Evolutionary conservation across 2,888 invertebrate genomes (phyloP), one percentile per base, ranked within the genome.

Genomic region (Nemotelus nigrinus): DNA sequence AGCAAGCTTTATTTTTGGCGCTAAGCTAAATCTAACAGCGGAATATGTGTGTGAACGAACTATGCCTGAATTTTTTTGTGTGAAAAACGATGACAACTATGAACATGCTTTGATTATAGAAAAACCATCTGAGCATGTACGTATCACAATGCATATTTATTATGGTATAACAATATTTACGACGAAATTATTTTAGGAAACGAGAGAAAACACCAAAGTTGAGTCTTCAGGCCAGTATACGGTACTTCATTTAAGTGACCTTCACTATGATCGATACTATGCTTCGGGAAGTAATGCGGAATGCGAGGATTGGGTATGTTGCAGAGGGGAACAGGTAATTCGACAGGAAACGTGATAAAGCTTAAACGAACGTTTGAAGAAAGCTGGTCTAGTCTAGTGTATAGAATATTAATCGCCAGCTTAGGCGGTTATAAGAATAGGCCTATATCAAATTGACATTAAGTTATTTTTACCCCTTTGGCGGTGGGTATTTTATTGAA

Each of bases 261-360:
- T 93, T 67, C 96, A 96, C 84, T 90, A 92, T 71, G 95, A 95
- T 84, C 91, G 91, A 0, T 84, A 89, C 2, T 96, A 95, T 83
- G 88, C 89, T 81, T 89, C 90, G 0, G 89, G 89, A 55, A 90
- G 92, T 1, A 90, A 91, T 71, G 90, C 92, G 0, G 87, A 89
- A 1, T 96, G 95, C 83, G 89, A 88, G 2, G 91, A 92, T 81
- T 93, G 93, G 2, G 88, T 92, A 0, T 96, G 95, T 83, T 80
- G 80, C 44, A 70, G 80, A 65, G 78, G 78, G 45, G 10, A 58
- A 25, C 4, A 65, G 77, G 79, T 79, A 78, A 78, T 39, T 25
- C 25, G 25, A 25, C 25, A 25, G 25, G 25, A 25, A 25, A 25
- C 25, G 0, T 25, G 25, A 25, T 25, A 25, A 25, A 25, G 0